These are phyloP conservation scores for Hephaestus fuliginosus DNA, from an alignment of 2,797 vertebrate genomes.

Conservation along the genomic window DNA sequence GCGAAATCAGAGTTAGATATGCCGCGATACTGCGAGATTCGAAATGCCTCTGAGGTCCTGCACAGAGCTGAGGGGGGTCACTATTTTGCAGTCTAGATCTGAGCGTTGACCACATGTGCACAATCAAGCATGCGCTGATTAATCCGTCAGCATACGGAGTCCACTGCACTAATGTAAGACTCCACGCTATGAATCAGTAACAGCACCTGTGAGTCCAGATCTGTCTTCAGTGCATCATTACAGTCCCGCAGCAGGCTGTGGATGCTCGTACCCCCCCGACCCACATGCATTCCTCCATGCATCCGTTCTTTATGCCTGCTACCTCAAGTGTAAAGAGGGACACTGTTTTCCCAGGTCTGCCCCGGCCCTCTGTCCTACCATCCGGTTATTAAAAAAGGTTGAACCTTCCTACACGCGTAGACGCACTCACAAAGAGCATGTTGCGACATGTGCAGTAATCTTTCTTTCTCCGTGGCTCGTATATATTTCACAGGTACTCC, in stretches of 20 bases:
- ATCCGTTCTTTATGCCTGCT: constrained; percentile 72
- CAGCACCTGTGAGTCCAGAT: constrained; percentile 31
- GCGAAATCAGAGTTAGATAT: background rate
- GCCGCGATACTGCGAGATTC: constrained; percentile 2
- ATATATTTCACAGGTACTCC: constrained; percentile 37
- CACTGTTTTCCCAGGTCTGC: constrained; percentile 61
- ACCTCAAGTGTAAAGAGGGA: constrained; percentile 75
- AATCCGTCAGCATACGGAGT: constrained; percentile 34
- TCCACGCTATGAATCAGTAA: background rate
- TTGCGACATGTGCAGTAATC: constrained; percentile 37
- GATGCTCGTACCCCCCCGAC: constrained; percentile 32
- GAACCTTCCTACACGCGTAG: constrained; percentile 51
- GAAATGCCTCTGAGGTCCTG: constrained; percentile 19
- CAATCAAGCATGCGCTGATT: constrained; percentile 13
- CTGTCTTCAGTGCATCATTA: constrained; percentile 49
- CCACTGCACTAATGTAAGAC: constrained; percentile 31
- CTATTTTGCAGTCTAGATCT: constrained; percentile 5
- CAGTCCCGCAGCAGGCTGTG: constrained; percentile 23
- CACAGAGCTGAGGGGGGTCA: constrained; percentile 9
- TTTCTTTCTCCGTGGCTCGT: constrained; percentile 13
- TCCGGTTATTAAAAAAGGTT: constrained; percentile 49
- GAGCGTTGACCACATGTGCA: background rate
- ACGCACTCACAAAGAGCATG: constrained; percentile 2
- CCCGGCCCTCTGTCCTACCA: constrained; percentile 39
- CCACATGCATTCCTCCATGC: constrained; percentile 65